phyloP scores from a whole-genome alignment of 2,113 vertebrate species.

The Aphyosemion australe region DNA sequence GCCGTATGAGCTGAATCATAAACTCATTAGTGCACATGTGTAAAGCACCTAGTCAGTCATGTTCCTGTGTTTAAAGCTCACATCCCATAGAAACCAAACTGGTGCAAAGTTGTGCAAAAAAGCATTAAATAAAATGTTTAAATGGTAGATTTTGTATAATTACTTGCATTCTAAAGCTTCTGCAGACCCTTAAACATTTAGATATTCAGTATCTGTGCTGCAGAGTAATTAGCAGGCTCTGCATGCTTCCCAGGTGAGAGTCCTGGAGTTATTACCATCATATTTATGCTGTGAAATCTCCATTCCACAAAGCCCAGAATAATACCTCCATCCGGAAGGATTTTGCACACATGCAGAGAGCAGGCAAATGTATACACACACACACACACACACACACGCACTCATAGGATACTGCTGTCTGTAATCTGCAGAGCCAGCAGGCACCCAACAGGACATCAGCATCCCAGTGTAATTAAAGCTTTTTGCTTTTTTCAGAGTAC shows the following conservation, averaged over 20 bases:
- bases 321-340: slow-evolving; percentile 5
- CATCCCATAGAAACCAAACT: not conserved
- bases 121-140: not conserved
- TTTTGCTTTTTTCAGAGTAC: slow-evolving; percentile 48
- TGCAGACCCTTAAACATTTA: not conserved
- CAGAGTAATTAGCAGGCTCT: slow-evolving; percentile 47
- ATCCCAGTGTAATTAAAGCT: slow-evolving; percentile 58
- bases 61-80: not conserved
- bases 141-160: not conserved
- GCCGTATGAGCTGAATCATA: not conserved
- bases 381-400: too few species aligned
- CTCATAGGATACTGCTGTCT: slow-evolving; percentile 40
- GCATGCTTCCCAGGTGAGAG: slow-evolving; percentile 17
- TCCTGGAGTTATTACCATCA: slow-evolving; percentile 22
- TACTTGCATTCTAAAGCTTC: not conserved
- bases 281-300: slow-evolving; percentile 25
- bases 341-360: slow-evolving; percentile 1
- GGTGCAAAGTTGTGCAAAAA: not conserved
- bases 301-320: slow-evolving; percentile 7
- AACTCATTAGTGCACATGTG: not conserved
- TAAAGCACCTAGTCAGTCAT: not conserved
- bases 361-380: too few species aligned
- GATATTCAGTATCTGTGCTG: slow-evolving; percentile 25
- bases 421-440: slow-evolving; percentile 59
- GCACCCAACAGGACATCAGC: slow-evolving; percentile 49